A percentile compares a stretch with the other conserved stretches of the same genome.
Evolutionary conservation across 2,797 vertebrate species (phyloP).

Genomic region (Sebastes umbrosus): DNA sequence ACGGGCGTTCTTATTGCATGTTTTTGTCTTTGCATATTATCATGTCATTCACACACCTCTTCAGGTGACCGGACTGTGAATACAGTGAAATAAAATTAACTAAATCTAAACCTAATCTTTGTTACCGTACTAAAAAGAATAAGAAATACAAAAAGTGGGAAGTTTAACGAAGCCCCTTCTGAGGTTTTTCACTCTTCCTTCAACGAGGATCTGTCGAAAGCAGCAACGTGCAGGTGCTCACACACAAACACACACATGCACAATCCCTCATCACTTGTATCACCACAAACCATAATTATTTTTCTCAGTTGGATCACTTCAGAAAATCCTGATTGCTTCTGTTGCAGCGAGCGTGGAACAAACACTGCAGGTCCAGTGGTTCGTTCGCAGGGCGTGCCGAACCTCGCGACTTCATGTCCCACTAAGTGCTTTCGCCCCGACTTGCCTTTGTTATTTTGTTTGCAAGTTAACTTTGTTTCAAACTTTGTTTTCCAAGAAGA

Average conservation of each 20-base stretch:
- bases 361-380: slow-evolving; percentile 28
- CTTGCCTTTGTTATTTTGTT: slow-evolving; percentile 27
- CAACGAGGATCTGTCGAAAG: not conserved
- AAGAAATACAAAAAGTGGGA: not conserved
- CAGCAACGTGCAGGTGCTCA: not conserved
- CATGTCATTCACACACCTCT: too few relatives aligned
- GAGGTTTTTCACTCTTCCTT: not conserved
- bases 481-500: slow-evolving; percentile 15
- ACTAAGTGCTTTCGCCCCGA: not conserved
- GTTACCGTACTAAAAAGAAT: not conserved
- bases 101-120: not conserved
- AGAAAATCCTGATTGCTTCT: slow-evolving; percentile 40
- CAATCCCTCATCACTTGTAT: not conserved
- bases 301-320: slow-evolving; percentile 26
- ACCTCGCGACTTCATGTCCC: not conserved
- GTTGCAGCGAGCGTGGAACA: not conserved
- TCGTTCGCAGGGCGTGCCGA: not conserved
- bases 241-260: not conserved
- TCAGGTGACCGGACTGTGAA: too few relatives aligned
- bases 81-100: not conserved
- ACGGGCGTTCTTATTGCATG: too few relatives aligned
- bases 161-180: not conserved
- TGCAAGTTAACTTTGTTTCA: slow-evolving; percentile 34
- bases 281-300: slow-evolving; percentile 16
- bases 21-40: too few relatives aligned